Evolutionary conservation across 2,888 invertebrate genomes (phyloP), one percentile per base, ranked within the genome.

Genomic region (Pseudanteris insignis): DNA sequence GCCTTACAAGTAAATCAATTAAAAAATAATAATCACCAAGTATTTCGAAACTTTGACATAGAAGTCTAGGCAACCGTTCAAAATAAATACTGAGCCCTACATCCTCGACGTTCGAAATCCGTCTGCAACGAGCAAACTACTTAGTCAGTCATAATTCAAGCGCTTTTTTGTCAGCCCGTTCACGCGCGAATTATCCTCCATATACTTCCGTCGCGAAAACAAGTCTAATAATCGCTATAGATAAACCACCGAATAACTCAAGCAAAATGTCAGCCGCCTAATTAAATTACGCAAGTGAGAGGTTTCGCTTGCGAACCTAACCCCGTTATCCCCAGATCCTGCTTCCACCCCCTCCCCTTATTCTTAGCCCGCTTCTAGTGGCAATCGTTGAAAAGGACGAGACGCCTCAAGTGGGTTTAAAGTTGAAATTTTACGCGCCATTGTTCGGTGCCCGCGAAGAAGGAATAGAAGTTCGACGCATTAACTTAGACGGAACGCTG

Each of bases 401-500:
- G 44, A 62, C 47, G 58, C 40, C 18, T 60, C 41, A 50, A 25
- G 57, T 53, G 63, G 71, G 72, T 74, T 76, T 72, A 73, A 73
- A 77, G 76, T 77, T 76, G 76, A 76, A 78, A 76, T 78, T 78
- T 78, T 76, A 77, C 76, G 74, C 74, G 74, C 76, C 76, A 78
- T 77, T 76, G 78, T 78, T 78, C 75, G 72, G 76, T 76, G 70
- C 63, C 66, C 70, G 64, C 64, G 32, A 47, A n/a, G 71, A 69
- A 76, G 75, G 73, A 74, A 74, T 72, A 74, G 71, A 73, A 74
- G 76, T 77, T 75, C 69, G 72, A 68, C 72, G 74, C 76, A 75
- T 73, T n/a, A n/a, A n/a, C n/a, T 77, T 77, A 74, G 76, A 73
- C 63, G 64, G 67, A 67, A 68, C 69, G 68, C 66, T 67, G 64